phyloP scores from a whole-genome alignment of 2,888 invertebrate species.

The Molorchus minor region DNA sequence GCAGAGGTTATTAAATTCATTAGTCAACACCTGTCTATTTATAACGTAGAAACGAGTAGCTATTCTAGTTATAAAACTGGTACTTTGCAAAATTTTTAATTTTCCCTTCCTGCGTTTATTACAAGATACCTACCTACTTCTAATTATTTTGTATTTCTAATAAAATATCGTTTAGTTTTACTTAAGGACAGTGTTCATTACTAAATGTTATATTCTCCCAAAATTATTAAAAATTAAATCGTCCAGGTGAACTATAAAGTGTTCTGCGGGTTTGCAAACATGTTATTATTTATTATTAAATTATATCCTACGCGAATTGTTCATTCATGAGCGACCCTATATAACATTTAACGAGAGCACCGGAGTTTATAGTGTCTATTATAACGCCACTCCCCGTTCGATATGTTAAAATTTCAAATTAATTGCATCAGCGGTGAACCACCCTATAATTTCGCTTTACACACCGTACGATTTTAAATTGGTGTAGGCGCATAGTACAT shows the following conservation, averaged over 20 bases:
- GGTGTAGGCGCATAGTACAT: slow-evolving; percentile 20
- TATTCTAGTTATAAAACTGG: too few species aligned
- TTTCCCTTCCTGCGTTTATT: neutral
- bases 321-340: slow-evolving; percentile 47
- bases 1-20: too few species aligned
- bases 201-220: slow-evolving; percentile 7
- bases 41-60: too few species aligned
- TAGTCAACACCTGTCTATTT: too few species aligned
- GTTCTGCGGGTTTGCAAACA: slow-evolving; percentile 52
- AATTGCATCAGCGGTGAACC: slow-evolving; percentile 20
- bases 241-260: slow-evolving; percentile 50
- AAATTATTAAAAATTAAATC: slow-evolving; percentile 31
- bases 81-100: neutral
- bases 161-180: neutral
- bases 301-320: slow-evolving; percentile 51
- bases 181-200: slow-evolving; percentile 1
- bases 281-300: slow-evolving; percentile 53
- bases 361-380: slow-evolving; percentile 19
- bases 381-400: slow-evolving; percentile 26
- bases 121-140: too few species aligned
- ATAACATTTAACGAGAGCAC: slow-evolving; percentile 15
- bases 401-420: slow-evolving; percentile 18
- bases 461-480: slow-evolving; percentile 20
- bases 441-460: slow-evolving; percentile 23
- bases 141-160: too few species aligned